Evolutionary conservation across 2,888 invertebrate species (phyloP).

Genomic region (Drosophila borealis): DNA sequence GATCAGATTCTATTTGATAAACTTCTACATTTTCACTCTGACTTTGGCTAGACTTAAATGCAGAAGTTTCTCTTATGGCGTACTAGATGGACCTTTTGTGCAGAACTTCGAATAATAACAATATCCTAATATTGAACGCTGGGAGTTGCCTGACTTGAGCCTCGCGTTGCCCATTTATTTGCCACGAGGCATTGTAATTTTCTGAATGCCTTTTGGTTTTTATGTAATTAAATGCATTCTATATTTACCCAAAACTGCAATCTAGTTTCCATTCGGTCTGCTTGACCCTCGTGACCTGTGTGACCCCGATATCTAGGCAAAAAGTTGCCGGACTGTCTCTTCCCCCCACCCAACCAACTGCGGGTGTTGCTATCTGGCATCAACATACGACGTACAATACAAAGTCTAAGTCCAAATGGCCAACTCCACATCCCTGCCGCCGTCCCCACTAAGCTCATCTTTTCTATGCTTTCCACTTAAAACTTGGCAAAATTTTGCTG

Average conservation of each 20-base stretch:
- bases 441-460: constrained; percentile 1
- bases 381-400: constrained; percentile 28
- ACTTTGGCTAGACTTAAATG: no score
- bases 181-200: background rate
- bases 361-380: constrained; percentile 26
- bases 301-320: constrained; percentile 26
- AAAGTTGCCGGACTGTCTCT: constrained; percentile 15
- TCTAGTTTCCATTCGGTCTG: constrained; percentile 17
- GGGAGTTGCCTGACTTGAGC: background rate
- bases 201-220: background rate
- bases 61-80: no score
- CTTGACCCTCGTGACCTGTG: background rate
- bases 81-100: no score
- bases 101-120: background rate
- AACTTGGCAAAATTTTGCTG: constrained; percentile 31
- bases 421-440: background rate
- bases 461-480: constrained; percentile 31
- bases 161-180: background rate
- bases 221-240: constrained; percentile 6
- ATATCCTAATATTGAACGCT: background rate
- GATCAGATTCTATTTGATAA: no score
- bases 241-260: constrained; percentile 20
- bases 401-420: constrained; percentile 10
- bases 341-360: background rate
- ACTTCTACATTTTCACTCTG: no score